Conservation (phyloP, 2,888 invertebrate species). For the Pecten maximus region DNA sequence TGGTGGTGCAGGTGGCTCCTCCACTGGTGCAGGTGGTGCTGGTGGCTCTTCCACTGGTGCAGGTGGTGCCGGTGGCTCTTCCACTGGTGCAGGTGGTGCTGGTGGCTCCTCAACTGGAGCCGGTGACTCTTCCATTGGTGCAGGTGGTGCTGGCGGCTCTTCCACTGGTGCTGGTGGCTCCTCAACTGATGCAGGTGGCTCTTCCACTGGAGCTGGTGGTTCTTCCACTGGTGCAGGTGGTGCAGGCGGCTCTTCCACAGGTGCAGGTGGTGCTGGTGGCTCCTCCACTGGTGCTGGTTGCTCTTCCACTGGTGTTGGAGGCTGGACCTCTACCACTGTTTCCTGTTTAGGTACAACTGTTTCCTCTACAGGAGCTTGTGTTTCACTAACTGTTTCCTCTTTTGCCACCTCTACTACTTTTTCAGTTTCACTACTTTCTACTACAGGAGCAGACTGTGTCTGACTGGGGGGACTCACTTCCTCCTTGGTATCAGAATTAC, state of each 20-base stretch:
- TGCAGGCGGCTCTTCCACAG: neutral
- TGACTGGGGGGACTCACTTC: neutral
- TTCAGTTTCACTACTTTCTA: conserved; percentile 14
- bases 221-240: neutral
- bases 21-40: conserved; percentile 9
- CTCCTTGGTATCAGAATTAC: conserved; percentile 7
- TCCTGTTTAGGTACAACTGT: neutral
- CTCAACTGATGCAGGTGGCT: neutral
- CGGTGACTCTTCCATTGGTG: too few relatives aligned
- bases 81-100: neutral
- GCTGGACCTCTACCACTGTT: neutral
- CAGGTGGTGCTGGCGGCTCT: neutral
- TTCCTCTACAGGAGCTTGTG: neutral
- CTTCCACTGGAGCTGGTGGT: conserved; percentile 2
- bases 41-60: conserved; percentile 5
- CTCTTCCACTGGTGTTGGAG: neutral
- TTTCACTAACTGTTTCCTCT: conserved; percentile 17
- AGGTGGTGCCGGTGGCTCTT: conserved; percentile 10
- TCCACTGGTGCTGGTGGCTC: neutral
- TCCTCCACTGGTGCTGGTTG: too few relatives aligned
- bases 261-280: neutral
- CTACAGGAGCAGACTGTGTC: neutral
- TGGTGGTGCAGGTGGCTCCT: neutral
- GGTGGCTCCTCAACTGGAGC: neutral
- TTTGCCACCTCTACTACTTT: neutral